Base-by-base conservation (phyloP, 2,888 invertebrate species). In the Acheta domesticus region DNA sequence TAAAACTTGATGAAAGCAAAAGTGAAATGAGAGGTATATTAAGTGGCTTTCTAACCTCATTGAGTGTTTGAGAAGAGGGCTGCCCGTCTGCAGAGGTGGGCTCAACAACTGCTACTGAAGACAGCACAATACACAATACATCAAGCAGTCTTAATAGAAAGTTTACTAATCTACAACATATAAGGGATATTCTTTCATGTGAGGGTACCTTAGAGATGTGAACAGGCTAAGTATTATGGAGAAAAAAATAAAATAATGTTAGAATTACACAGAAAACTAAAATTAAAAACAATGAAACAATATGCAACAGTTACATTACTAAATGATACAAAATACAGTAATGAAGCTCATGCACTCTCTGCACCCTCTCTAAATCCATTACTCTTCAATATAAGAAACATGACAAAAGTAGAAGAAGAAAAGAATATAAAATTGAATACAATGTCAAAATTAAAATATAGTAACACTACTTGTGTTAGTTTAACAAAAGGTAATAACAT, bases 91-190 rank as follows among this genome's bases (percentile, higher is more conserved):
- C 80, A 74, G 48, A 48, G 74, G 78, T 79, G 75, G 79, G 75
- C 62, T 81, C 81, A 80, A 81, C 81, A 80, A 80, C 81, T 73
- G 76, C 81, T 80, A 80, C 78, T 76, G 78, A 78, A 75, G 76
- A 74, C 73, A 78, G 73, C 73, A 79, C 76, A 79, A 79, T 62
- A 79, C 73, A 75, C 74, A 78, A 78, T 78, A 75, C 36, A 75
- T 75, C 36, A 20, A 75, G 21, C 75, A 75, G 75, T 75, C 21
- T 75, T 23, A 16, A 20, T 36, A 11, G 21, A 36, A 75, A 75
- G 62, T 19, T n/a, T 19, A 62, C 62, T 62, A 62, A 14, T 19
- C 62, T 62, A 62, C 62, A 62, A 62, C 62, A 62, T 62, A 62
- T n/a, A 62, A 62, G 62, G 62, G n/a, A 62, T 62, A 62, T 62